These are phyloP conservation scores for Macrochelys suwanniensis DNA, from an alignment of 2,797 vertebrate species.

Conservation along the genomic window DNA sequence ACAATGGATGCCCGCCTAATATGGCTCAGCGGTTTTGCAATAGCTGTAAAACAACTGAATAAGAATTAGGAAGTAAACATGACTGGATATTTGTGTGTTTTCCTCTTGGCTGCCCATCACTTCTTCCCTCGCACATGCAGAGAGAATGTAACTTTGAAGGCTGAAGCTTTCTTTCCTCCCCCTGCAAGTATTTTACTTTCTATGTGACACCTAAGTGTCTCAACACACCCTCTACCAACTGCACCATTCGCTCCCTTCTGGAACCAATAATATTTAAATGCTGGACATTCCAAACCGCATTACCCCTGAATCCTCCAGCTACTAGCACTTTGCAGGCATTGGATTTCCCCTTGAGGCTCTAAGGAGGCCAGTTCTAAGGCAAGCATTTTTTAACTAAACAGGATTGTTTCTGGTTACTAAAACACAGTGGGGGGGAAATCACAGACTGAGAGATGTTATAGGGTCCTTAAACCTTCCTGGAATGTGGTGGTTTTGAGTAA, in stretches of 20 bases:
- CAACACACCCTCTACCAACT: not conserved
- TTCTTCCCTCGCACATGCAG: accelerated
- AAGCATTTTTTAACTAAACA: conserved; percentile 13
- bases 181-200: not conserved
- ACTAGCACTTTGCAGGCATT: accelerated
- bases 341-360: not conserved
- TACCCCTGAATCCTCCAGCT: not conserved
- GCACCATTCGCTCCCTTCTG: accelerated
- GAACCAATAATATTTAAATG: not conserved
- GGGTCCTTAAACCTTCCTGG: not conserved
- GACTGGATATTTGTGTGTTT: not conserved
- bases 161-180: not conserved
- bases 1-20: conserved; percentile 29
- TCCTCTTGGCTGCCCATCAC: conserved; percentile 19
- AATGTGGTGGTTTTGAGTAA: conserved; percentile 42
- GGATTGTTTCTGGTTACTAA: not conserved
- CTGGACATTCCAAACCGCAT: not conserved
- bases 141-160: not conserved
- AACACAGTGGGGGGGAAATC: not conserved
- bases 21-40: not conserved
- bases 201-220: not conserved
- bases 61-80: conserved; percentile 18
- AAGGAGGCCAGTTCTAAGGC: not conserved
- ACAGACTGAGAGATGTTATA: conserved; percentile 31
- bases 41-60: conserved; percentile 1